These are phyloP conservation scores for Dasypus novemcinctus DNA, from an alignment of 2,113 vertebrate species.

Conservation along the genomic window DNA sequence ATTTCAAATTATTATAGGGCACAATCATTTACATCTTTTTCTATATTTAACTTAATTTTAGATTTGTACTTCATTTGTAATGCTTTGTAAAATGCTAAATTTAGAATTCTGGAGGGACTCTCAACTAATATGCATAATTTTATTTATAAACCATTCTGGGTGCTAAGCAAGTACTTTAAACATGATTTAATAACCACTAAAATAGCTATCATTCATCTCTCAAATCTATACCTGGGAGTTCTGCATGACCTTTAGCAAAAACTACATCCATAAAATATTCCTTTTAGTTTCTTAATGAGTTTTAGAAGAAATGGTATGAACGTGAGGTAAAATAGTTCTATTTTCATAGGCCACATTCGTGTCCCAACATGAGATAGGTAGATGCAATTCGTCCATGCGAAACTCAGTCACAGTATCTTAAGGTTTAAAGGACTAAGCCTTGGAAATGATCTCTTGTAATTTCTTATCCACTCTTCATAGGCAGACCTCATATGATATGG, in stretches of 20 bases:
- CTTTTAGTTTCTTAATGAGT: conserved; percentile 37
- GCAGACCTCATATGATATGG: not conserved
- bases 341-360: conserved; percentile 38
- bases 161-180: conserved; percentile 53
- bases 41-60: not conserved
- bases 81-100: not conserved
- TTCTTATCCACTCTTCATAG: not conserved
- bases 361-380: conserved; percentile 18
- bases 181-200: conserved; percentile 48
- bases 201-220: conserved; percentile 60
- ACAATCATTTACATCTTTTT: not conserved
- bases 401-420: not conserved
- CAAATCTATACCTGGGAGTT: conserved; percentile 54
- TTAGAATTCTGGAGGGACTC: conserved; percentile 14
- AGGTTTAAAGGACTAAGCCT: conserved; percentile 16
- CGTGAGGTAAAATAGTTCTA: not conserved
- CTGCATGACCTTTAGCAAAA: conserved; percentile 72
- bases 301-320: conserved; percentile 44
- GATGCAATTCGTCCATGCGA: conserved; percentile 34
- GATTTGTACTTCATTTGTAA: not conserved
- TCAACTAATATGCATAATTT: not conserved
- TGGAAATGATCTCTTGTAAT: not conserved
- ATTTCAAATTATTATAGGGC: not conserved
- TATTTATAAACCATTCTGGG: conserved; percentile 57
- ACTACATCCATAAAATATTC: conserved; percentile 36